Conservation (phyloP, 2,888 invertebrate species). For the Aethes cnicana region DNA sequence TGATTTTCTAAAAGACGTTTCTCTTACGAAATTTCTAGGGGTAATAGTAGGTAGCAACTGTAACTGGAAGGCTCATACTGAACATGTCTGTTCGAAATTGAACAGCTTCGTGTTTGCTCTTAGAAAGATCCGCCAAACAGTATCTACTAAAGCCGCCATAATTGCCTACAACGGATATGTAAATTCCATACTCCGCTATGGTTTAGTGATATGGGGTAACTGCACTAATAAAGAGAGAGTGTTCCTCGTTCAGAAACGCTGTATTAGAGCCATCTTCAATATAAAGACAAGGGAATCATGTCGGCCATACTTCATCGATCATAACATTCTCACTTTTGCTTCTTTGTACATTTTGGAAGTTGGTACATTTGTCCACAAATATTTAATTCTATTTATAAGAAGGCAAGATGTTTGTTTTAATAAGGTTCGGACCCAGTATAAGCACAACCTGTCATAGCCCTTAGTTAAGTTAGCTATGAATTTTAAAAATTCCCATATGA, state of each 20-base stretch:
- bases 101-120: neutral
- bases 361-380: no score
- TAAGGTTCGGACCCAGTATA: neutral
- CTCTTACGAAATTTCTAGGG: neutral
- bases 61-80: neutral
- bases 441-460: neutral
- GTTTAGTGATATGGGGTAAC: neutral
- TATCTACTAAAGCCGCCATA: no score
- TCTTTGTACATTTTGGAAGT: no score
- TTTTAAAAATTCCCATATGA: neutral
- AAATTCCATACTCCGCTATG: neutral
- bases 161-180: neutral
- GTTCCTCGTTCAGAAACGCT: no score
- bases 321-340: no score
- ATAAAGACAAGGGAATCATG: no score
- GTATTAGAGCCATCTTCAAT: no score
- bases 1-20: neutral
- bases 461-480: neutral
- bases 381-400: no score
- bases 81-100: neutral
- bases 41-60: neutral
- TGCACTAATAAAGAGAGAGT: no score
- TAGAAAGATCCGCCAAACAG: neutral
- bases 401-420: no score
- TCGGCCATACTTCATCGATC: no score